Evolutionary conservation across 2,888 invertebrate genomes (phyloP).

Genomic region (Bugula neritina): DNA sequence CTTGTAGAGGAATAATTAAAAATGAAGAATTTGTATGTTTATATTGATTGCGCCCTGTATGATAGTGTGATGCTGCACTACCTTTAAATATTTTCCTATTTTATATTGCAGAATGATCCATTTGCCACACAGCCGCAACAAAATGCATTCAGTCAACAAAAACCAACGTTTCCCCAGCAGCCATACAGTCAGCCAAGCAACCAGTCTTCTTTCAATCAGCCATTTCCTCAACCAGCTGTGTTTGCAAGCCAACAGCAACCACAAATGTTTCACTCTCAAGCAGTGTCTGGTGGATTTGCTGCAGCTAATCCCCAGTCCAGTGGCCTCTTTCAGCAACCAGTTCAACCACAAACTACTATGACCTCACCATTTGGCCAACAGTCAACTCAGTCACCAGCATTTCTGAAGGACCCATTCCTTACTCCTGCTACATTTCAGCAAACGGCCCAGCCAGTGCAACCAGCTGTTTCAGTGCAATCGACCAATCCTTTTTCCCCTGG

Average conservation of each 20-base stretch:
- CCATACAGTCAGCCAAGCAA: not conserved
- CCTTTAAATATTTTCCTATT: too few relatives aligned
- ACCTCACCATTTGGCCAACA: not conserved
- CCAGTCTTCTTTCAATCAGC: constrained; percentile 2
- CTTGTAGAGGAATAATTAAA: too few relatives aligned
- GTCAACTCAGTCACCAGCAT: not conserved
- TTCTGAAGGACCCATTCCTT: not conserved
- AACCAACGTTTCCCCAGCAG: constrained; percentile 1
- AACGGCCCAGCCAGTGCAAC: not conserved
- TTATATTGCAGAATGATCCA: constrained; percentile 20
- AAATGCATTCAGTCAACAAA: not conserved
- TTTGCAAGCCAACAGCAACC: constrained; percentile 1
- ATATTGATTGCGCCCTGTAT: too few relatives aligned
- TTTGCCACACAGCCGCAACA: constrained; percentile 13
- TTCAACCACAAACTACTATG: not conserved
- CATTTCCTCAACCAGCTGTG: not conserved
- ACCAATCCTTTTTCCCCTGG: constrained; percentile 18
- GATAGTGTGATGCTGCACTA: too few relatives aligned
- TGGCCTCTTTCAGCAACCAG: not conserved
- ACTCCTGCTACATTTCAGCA: not conserved
- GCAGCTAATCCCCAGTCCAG: not conserved
- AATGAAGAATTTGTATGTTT: too few relatives aligned
- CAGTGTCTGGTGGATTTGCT: not conserved
- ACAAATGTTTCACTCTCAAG: not conserved
- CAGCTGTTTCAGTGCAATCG: not conserved